Evolutionary conservation across 2,113 vertebrate genomes (phyloP), one percentile per base, ranked within the genome.

Genomic region (Pao palembangensis): DNA sequence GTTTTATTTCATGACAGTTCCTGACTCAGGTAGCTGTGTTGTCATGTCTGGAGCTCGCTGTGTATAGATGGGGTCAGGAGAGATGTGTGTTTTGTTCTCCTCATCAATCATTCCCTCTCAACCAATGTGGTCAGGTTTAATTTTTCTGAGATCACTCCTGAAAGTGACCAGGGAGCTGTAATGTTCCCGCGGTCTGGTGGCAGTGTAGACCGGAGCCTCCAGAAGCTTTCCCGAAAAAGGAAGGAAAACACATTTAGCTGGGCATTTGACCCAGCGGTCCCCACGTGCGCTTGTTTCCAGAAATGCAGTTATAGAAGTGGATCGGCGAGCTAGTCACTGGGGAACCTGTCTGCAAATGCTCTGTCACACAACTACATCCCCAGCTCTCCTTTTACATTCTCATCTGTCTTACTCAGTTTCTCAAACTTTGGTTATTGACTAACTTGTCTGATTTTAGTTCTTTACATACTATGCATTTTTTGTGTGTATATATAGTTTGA

Each of bases 301-400:
- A 90, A 93, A 93, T 93, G 93, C 93, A 93, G 94, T 96, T 95
- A 94, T 93, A 94, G 90, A 88, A 91, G 43, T 89, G 89, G 89
- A 87, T 91, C 84, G 86, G 85, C 83, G 85, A 62, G 88, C 91
- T 69, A 87, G 87, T 90, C 93, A 79, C 80, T 46, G 61, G 88
- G 85, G 87, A 88, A 55, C 62, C 17, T 16, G 43, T 55, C 69
- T 68, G 75, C 85, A 16, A 16, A 16, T 10, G 31, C 31, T 76
- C 67, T 61, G 54, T 77, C 75, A 82, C 75, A 82, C 77, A 72
- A 38, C 34, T 38, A 38, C 34, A 38, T 38, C 34, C 11, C 34
- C 34, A 38, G 10, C 43, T 44, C 14, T 16, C 43, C 14, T 16
- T 17, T 44, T 44, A 14, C 16, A 14, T 44, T 44, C 16, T 44